These are phyloP conservation scores for Dascyllus trimaculatus DNA, from an alignment of 2,113 vertebrate species.

Conservation along the genomic window DNA sequence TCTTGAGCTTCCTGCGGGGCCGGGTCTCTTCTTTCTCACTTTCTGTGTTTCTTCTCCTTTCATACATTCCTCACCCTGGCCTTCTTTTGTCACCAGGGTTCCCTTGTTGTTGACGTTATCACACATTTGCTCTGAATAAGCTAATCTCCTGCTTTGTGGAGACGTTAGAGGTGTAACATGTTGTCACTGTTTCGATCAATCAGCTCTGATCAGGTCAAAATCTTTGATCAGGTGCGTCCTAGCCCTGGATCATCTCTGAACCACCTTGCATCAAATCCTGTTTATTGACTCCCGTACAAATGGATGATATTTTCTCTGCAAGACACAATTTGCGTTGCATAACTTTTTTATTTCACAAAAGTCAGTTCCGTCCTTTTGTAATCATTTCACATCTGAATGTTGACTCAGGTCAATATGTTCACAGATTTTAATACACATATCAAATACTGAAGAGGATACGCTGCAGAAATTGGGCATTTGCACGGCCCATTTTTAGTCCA, in stretches of 20 bases:
- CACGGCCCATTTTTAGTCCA: constrained; percentile 19
- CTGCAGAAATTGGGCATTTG: constrained; percentile 28
- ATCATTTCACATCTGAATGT: constrained; percentile 27
- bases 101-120: constrained; percentile 13
- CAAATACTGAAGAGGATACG: constrained; percentile 7
- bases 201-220: not conserved
- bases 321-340: not conserved
- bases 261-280: not conserved
- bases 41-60: constrained; percentile 38
- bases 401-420: constrained; percentile 37
- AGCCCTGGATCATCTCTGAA: not conserved
- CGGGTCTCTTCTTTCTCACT: constrained; percentile 61
- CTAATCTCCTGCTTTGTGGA: constrained; percentile 11
- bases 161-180: constrained; percentile 1
- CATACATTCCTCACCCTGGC: constrained; percentile 34
- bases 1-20: constrained; percentile 53
- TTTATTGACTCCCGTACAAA: not conserved
- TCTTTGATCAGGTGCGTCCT: not conserved
- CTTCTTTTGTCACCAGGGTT: constrained; percentile 40
- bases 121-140: constrained; percentile 19
- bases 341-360: not conserved
- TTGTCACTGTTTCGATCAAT: not conserved
- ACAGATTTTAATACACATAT: constrained; percentile 30
- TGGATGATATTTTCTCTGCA: not conserved
- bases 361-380: not conserved